Evolutionary conservation across 1,140 invertebrate species (phyloP), one percentile per base, ranked within the genome.

Genomic region (Aphelenchoides avenae): DNA sequence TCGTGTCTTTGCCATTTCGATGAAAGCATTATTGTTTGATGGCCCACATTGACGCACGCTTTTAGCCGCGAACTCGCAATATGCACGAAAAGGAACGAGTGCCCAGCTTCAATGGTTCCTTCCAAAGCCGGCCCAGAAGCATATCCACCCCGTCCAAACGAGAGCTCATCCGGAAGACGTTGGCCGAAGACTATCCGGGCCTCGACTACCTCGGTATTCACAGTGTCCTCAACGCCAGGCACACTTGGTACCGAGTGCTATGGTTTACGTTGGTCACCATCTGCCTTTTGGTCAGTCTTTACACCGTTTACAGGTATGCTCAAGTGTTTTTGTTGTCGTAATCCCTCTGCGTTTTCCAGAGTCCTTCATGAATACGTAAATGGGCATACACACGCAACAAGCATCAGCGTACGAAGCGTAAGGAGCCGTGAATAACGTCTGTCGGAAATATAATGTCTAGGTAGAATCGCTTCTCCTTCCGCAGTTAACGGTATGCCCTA

Each of bases 391-490:
- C 43, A 31, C 22, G 57, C 57, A 18, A 60, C 57, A 18, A 3
- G 29, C 4, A 60, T 60, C 6, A 43, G 29, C 6, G 55, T 60
- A 27, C 46, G 59, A 40, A 57, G 52, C 26, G 57, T 61, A 20
- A 52, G 6, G 11, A 48, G 3, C 13, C 22, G 30, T 18, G 42
- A 47, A 6, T 47, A 46, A 46, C 18, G 40, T 46, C 40, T 31
- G 9, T 46, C 24, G 40, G 40, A 46, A 44, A 40, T 37, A 40
- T 54, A 20, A 26, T 57, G 27, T 43, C n/a, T 18, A 59, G 56
- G 56, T 58, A 5, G 56, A 58, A n/a, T 39, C 53, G 57, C 46
- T 60, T 24, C n/a, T 60, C 22, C 41, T 60, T n/a, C 57, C 57
- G 18, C 57, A 60, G 27, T 15, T 60, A 5, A 60, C 57, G 18